Evolutionary conservation across 2,797 vertebrate genomes (phyloP), one percentile per base, ranked within the genome.

Genomic region (Scomberomorus guttatus): DNA sequence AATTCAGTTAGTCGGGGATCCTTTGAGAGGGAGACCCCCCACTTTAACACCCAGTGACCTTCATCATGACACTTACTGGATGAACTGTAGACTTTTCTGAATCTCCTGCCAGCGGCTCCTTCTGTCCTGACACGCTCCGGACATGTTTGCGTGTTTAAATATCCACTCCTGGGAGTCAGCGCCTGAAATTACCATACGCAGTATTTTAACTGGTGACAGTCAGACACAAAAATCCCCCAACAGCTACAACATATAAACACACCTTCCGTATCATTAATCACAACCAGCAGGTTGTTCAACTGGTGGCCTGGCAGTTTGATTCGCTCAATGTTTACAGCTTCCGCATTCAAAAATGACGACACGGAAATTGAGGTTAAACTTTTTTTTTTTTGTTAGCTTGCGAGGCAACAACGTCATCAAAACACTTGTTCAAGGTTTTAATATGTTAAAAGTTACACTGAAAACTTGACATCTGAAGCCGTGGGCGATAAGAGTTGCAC

Each of bases 61-160:
- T 14, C 44, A 61, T 5, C 0, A 8, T 25, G 18, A 56, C 56
- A 90, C 97, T 96, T 95, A 99, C 98, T 98, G 97, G 87, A 99
- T 98, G 76, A 99, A 99, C 91, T 97, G 97, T 18, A 99, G 93
- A 78, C 97, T 98, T 89, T 98, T 97, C 90, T 97, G 96, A 89
- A 99, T 99, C 88, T 96, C 96, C 88, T 98, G 97, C 94, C 97
- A 97, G 83, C 98, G 97, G 88, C 90, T 94, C 76, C 95, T 96
- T 93, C 98, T 96, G 94, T 98, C 97, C 92, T 96, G 96, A 24
- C 94, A 95, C 81, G 90, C 94, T 93, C 91, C 95, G 83, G 98
- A 98, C 98, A 99, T 99, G 95, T 94, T 97, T 93, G 87, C 91
- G 83, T 92, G 69, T 89, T 77, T 89, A 92, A 90, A 54, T 93